phyloP scores from a whole-genome alignment of 2,888 invertebrate species.

The Rhodophaea formosa region DNA sequence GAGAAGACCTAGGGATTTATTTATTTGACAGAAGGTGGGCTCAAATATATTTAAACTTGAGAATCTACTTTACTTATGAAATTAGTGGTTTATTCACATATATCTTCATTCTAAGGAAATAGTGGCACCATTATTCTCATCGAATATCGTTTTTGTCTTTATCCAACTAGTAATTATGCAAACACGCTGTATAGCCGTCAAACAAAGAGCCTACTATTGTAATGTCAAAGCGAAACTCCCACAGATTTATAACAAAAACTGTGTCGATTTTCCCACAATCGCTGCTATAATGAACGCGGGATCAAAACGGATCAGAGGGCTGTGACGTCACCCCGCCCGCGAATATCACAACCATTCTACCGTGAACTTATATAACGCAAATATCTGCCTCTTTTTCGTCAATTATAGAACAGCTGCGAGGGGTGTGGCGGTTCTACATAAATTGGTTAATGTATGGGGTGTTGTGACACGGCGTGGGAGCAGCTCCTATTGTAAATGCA shows the following conservation, averaged over 20 bases:
- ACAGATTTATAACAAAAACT: slow-evolving; percentile 75
- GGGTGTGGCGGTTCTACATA: slow-evolving; percentile 37
- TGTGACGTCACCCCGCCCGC: slow-evolving; percentile 52
- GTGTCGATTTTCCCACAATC: slow-evolving; percentile 76
- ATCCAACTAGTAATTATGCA: slow-evolving; percentile 21
- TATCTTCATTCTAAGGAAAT: too few relatives aligned
- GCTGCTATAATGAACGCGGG: slow-evolving; percentile 62
- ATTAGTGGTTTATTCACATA: too few relatives aligned
- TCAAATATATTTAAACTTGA: too few relatives aligned
- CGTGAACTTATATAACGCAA: slow-evolving; percentile 36
- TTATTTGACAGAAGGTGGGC: too few relatives aligned
- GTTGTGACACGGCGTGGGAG: slow-evolving; percentile 80
- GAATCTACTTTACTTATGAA: too few relatives aligned
- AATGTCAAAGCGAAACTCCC: slow-evolving; percentile 73
- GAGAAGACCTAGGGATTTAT: too few relatives aligned
- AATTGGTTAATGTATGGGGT: slow-evolving; percentile 60
- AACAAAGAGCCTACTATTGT: slow-evolving; percentile 48
- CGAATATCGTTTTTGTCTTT: slow-evolving; percentile 3
- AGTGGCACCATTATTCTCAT: neutral
- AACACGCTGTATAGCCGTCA: slow-evolving; percentile 31
- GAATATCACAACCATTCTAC: slow-evolving; percentile 43
- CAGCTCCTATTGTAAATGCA: slow-evolving; percentile 71
- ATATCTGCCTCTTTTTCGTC: neutral
- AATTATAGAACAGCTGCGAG: slow-evolving; percentile 17
- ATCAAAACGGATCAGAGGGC: slow-evolving; percentile 61